Evolutionary conservation across 2,888 invertebrate genomes (phyloP).

Genomic region (Calliscelio sp.): DNA sequence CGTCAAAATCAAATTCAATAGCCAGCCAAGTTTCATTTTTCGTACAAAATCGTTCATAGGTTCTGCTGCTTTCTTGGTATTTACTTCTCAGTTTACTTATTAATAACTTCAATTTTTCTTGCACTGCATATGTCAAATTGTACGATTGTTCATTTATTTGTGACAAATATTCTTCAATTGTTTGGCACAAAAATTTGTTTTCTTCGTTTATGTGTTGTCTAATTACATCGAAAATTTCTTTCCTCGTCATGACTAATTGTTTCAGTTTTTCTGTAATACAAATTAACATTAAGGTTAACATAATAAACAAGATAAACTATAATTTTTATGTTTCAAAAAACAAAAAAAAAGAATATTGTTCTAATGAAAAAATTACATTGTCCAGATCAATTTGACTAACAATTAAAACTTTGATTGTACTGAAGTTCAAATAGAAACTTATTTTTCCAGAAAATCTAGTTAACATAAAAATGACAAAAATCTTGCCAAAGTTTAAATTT

Average conservation of each 20-base stretch:
- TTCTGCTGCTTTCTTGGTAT: conserved; percentile 57
- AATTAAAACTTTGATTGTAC: background rate
- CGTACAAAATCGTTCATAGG: conserved; percentile 30
- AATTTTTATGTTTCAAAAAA: conserved; percentile 21
- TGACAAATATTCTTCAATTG: conserved; percentile 42
- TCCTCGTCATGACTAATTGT: conserved; percentile 22
- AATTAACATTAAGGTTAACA: conserved; percentile 3
- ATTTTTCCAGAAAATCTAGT: conserved; percentile 20
- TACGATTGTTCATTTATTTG: conserved; percentile 33
- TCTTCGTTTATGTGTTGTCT: conserved; percentile 17
- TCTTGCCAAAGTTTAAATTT: conserved; percentile 33
- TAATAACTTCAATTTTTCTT: conserved; percentile 28
- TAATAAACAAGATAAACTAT: conserved; percentile 9
- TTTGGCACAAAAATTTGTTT: conserved; percentile 27
- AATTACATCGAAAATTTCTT: conserved; percentile 45
- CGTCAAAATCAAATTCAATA: conserved; percentile 50
- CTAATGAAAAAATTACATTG: background rate
- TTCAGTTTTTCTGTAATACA: conserved; percentile 36
- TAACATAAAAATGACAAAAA: conserved; percentile 21
- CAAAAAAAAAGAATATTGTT: conserved; percentile 3
- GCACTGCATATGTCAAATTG: conserved; percentile 35
- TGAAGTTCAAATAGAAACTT: conserved; percentile 16
- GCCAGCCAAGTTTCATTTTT: conserved; percentile 61
- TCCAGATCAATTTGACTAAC: conserved; percentile 4
- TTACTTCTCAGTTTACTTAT: conserved; percentile 45